A percentile compares a stretch with the other conserved stretches of the same genome.
These are phyloP conservation scores for Pluvialis apricaria DNA, from an alignment of 2,113 vertebrate species.

Conservation along the genomic window DNA sequence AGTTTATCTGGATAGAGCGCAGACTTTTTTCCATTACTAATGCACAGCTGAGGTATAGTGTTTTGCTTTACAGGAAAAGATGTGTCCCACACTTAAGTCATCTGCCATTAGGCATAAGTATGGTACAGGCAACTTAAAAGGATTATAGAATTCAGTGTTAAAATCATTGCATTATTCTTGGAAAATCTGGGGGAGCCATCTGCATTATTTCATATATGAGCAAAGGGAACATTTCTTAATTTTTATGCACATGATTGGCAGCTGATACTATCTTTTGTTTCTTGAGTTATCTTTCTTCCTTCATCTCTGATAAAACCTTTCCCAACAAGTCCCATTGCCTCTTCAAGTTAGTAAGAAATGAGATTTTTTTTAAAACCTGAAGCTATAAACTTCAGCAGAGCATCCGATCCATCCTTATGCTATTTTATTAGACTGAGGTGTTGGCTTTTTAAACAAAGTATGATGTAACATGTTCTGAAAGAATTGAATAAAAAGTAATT, in stretches of 20 bases:
- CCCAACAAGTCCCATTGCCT: neutral
- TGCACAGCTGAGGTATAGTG: neutral
- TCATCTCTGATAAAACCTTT: neutral
- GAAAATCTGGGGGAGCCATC: neutral
- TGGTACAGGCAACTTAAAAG: slow-evolving; percentile 16
- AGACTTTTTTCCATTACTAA: neutral
- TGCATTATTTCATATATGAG: neutral
- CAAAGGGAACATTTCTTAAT: neutral
- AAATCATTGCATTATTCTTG: slow-evolving; percentile 5
- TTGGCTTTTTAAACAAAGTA: neutral
- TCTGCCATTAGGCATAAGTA: neutral
- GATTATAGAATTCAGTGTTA: neutral
- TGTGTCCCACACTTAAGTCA: neutral
- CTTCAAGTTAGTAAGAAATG: neutral
- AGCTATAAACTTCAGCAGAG: neutral
- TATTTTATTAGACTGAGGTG: neutral
- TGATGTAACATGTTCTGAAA: neutral
- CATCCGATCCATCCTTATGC: neutral
- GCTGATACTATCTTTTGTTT: neutral
- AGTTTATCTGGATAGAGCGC: neutral
- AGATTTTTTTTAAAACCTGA: neutral
- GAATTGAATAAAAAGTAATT: neutral
- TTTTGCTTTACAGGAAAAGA: neutral
- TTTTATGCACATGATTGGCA: neutral
- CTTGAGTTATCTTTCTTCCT: neutral